Evolutionary conservation across 2,113 vertebrate species (phyloP).

Genomic region (Miniopterus natalensis): DNA sequence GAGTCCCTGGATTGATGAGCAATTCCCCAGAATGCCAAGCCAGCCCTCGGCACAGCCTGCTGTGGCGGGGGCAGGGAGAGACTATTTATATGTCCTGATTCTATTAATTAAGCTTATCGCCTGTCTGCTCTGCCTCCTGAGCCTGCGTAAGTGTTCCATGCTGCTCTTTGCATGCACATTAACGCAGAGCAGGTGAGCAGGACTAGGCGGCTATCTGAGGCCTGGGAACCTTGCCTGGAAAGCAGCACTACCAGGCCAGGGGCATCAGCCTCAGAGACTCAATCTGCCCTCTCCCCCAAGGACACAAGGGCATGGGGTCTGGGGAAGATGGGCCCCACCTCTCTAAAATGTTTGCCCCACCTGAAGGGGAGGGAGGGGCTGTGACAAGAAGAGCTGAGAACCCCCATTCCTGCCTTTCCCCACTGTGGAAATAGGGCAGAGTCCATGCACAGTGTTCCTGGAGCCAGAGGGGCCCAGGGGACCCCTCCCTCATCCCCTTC

Average conservation of each 20-base stretch:
- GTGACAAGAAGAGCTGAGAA: neutral
- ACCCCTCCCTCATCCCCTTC: fast-evolving
- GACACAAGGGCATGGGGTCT: neutral
- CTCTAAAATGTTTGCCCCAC: neutral
- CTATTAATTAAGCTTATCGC: constrained; percentile 5
- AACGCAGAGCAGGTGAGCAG: neutral
- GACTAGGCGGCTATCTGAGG: neutral
- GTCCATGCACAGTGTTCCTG: fast-evolving
- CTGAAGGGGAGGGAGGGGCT: neutral
- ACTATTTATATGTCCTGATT: neutral
- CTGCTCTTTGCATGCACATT: fast-evolving
- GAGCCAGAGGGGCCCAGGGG: neutral
- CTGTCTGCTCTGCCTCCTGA: constrained; percentile 34
- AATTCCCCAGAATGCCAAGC: constrained; percentile 44
- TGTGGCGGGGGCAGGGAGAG: neutral
- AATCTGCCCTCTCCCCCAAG: neutral
- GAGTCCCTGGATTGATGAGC: neutral
- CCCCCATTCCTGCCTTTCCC: neutral
- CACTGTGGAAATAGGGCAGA: neutral
- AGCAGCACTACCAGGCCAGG: no score
- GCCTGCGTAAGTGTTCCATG: neutral
- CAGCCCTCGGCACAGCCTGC: neutral
- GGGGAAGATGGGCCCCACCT: neutral
- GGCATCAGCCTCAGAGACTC: neutral
- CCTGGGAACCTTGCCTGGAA: neutral